Evolutionary conservation across 2,113 vertebrate species (phyloP).

Genomic region (Diadophis punctatus): DNA sequence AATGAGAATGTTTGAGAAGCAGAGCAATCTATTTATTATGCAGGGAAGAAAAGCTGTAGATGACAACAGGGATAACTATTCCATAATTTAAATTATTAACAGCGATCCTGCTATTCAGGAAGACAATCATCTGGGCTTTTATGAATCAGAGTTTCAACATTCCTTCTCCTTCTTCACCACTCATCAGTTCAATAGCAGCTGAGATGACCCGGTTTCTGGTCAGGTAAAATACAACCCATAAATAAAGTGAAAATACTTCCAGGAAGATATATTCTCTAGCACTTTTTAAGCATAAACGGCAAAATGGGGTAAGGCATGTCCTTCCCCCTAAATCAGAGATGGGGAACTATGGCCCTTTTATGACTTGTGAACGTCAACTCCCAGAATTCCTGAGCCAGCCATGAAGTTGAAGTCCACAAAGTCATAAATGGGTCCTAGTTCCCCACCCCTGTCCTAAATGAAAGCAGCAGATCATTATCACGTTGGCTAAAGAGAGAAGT

Average conservation of each 20-base stretch:
- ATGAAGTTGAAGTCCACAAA: not conserved
- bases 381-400: not conserved
- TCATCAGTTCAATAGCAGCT: not conserved
- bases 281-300: not conserved
- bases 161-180: not conserved
- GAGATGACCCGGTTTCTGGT: not conserved
- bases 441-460: not conserved
- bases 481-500: not conserved
- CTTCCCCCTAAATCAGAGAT: not conserved
- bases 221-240: not conserved
- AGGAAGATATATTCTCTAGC: not conserved
- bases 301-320: not conserved
- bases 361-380: not conserved
- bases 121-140: not conserved
- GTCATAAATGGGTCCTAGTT: not conserved
- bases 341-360: not conserved
- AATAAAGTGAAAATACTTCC: not conserved
- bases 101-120: not conserved
- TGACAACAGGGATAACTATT: not conserved
- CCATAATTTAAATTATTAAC: not conserved
- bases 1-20: not conserved
- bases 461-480: not conserved
- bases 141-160: not conserved
- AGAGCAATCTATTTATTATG: not conserved
- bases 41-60: not conserved